phyloP scores from a whole-genome alignment of 1,140 invertebrate genomes.

The Trissolcus basalis region DNA sequence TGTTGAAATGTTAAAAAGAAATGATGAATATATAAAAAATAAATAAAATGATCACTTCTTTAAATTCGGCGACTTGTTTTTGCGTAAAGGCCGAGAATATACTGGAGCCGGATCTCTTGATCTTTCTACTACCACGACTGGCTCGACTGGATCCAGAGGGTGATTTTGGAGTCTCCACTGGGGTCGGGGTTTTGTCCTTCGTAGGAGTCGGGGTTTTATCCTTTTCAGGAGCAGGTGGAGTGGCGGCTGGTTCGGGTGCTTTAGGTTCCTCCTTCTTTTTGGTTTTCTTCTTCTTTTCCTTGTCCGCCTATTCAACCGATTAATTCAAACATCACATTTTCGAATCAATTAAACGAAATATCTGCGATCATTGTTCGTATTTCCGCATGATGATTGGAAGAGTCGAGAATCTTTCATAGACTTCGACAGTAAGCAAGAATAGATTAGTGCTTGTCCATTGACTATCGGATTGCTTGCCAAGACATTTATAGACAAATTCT shows the following conservation, averaged over 20 bases:
- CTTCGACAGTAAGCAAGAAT: background rate
- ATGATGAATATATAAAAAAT: too few species aligned
- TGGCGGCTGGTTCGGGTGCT: conserved; percentile 57
- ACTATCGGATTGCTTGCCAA: conserved; percentile 1
- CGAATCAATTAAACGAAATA: background rate
- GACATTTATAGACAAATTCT: conserved; percentile 2
- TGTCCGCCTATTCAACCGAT: conserved; percentile 33
- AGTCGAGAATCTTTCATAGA: background rate
- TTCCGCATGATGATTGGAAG: background rate
- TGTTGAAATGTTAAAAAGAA: too few species aligned
- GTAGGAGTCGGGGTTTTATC: conserved; percentile 42
- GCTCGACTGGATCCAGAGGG: conserved; percentile 83
- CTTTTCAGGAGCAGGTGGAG: conserved; percentile 69
- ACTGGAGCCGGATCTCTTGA: conserved; percentile 92
- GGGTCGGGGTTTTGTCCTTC: conserved; percentile 72
- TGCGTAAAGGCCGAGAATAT: conserved; percentile 97
- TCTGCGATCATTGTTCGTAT: background rate
- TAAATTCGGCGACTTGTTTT: conserved; percentile 96
- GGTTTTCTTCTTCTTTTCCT: conserved; percentile 52
- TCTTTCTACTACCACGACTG: conserved; percentile 84
- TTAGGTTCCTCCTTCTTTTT: conserved; percentile 54
- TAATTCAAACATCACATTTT: too few species aligned
- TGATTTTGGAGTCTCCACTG: conserved; percentile 73
- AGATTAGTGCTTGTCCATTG: conserved; percentile 1
- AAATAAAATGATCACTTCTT: conserved; percentile 82